phyloP scores from a whole-genome alignment of 2,113 vertebrate genomes.

The Gavialis gangeticus region DNA sequence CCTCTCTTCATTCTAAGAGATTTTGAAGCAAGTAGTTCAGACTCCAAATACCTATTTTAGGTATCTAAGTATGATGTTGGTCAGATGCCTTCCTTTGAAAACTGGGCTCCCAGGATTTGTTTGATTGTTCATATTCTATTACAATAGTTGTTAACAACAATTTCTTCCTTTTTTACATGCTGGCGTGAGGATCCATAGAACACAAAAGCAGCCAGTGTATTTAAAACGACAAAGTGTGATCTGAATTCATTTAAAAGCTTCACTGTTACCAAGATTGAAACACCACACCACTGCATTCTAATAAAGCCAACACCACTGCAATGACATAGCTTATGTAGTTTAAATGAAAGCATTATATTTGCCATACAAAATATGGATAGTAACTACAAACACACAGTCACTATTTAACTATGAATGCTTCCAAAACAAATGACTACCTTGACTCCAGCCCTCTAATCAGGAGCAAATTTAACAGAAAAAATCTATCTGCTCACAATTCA shows the following conservation, averaged over 20 bases:
- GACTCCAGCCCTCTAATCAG: neutral
- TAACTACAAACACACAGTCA: neutral
- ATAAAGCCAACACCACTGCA: neutral
- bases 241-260: neutral
- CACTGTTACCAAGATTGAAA: constrained; percentile 18
- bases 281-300: neutral
- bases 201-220: neutral
- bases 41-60: neutral
- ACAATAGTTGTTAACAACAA: accelerated
- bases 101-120: neutral
- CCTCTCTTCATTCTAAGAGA: neutral
- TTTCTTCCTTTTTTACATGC: neutral
- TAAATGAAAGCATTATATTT: neutral
- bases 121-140: neutral
- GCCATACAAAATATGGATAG: neutral
- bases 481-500: neutral
- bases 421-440: neutral
- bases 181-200: constrained; percentile 4
- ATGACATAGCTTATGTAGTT: neutral
- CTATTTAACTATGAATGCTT: neutral
- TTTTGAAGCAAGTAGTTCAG: neutral
- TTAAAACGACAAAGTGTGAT: neutral
- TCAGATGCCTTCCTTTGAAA: neutral
- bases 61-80: neutral
- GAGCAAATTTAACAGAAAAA: neutral